A percentile compares a stretch with the other conserved stretches of the same genome.
Conservation (phyloP, 2,888 invertebrate species). For the Vanessa cardui region DNA sequence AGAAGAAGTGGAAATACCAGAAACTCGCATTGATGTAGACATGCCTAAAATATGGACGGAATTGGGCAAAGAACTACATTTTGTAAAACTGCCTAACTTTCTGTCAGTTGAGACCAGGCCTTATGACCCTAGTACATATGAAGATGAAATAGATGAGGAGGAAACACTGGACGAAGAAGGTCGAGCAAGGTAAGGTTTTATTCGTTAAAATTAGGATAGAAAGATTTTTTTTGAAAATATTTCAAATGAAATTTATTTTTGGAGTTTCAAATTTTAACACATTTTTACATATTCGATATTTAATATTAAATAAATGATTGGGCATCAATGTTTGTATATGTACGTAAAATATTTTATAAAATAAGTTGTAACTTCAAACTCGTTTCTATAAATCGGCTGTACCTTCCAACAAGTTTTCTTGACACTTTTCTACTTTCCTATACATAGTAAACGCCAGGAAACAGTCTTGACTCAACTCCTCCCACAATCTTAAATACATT, state of each 20-base stretch:
- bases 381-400: too few species aligned
- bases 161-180: constrained; percentile 99
- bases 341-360: too few species aligned
- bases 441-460: too few species aligned
- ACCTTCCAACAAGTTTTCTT: too few species aligned
- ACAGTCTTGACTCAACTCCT: too few species aligned
- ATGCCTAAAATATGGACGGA: constrained; percentile 97
- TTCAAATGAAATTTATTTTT: too few species aligned
- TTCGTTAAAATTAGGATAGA: neutral
- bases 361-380: too few species aligned
- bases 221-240: too few species aligned
- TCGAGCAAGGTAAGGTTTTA: constrained; percentile 85
- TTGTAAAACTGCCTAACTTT: constrained; percentile 98
- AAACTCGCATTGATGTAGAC: constrained; percentile 97
- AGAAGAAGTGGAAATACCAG: constrained; percentile 92
- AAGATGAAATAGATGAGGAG: constrained; percentile 99
- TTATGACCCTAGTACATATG: constrained; percentile 96
- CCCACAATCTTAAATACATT: too few species aligned
- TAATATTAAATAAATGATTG: neutral
- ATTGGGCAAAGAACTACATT: constrained; percentile 95
- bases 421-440: too few species aligned
- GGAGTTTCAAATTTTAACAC: too few species aligned
- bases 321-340: too few species aligned
- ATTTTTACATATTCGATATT: neutral
- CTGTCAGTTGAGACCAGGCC: constrained; percentile 98